phyloP scores from a whole-genome alignment of 2,113 vertebrate species.

The Cephalopterus ornatus region DNA sequence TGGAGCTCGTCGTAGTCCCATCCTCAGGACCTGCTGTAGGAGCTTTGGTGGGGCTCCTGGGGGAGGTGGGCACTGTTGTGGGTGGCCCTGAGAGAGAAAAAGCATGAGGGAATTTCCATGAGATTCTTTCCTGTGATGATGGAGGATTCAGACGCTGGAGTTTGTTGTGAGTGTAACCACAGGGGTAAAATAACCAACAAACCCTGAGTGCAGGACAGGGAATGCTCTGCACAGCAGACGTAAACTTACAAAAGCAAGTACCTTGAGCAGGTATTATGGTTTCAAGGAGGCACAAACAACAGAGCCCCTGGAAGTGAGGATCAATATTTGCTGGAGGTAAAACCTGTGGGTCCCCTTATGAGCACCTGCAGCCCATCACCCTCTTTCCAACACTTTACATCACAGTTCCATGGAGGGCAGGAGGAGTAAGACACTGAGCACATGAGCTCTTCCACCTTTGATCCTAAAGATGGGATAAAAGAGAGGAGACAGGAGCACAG shows the following conservation, averaged over 20 bases:
- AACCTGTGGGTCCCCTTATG: background rate
- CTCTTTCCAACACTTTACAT: background rate
- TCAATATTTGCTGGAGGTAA: background rate
- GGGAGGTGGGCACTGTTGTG: background rate
- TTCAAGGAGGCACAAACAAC: background rate
- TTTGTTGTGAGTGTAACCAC: fast-evolving
- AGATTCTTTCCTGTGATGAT: background rate
- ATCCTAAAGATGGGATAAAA: background rate
- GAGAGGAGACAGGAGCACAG: background rate
- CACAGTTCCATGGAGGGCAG: background rate
- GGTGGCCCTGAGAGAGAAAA: constrained; percentile 39
- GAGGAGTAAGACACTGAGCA: background rate
- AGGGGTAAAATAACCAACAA: background rate
- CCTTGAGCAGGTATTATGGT: fast-evolving
- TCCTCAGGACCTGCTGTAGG: constrained; percentile 7
- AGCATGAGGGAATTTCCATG: background rate
- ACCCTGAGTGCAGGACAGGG: fast-evolving
- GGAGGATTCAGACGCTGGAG: background rate
- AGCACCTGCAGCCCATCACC: background rate
- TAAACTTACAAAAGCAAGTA: background rate
- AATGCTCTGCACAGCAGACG: background rate
- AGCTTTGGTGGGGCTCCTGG: constrained; percentile 47
- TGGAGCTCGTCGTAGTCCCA: background rate
- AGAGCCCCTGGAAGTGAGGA: background rate
- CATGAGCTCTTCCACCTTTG: background rate